Evolutionary conservation across 2,888 invertebrate species (phyloP).

Genomic region (Quadriops clusia): DNA sequence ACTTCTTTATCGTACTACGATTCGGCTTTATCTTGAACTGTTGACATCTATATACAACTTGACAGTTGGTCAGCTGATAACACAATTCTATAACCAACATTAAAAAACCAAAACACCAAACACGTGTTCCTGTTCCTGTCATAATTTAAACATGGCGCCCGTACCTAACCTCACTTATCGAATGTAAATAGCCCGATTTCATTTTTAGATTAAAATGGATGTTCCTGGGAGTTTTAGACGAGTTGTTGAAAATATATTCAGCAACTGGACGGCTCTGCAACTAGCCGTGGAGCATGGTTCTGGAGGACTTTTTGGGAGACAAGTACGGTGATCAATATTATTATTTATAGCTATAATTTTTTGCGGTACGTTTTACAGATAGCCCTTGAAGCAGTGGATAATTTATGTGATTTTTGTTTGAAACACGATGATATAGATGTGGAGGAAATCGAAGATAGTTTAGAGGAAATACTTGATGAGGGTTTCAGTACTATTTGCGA

Average conservation of each 20-base stretch:
- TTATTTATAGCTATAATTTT: constrained; percentile 7
- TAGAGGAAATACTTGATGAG: constrained; percentile 62
- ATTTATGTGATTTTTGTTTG: constrained; percentile 51
- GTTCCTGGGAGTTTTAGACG: constrained; percentile 48
- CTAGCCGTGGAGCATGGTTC: constrained; percentile 63
- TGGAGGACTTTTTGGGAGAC: constrained; percentile 56
- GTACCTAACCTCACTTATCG: no score
- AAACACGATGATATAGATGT: constrained; percentile 42
- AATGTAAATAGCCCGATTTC: no score
- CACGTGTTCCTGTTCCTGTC: no score
- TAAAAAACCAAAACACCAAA: no score
- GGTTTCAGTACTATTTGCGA: constrained; percentile 63
- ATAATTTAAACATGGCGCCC: no score
- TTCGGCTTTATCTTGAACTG: no score
- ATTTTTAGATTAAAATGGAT: no score
- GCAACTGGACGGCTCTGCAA: constrained; percentile 60
- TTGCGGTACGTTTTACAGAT: constrained; percentile 45
- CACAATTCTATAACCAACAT: no score
- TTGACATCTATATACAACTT: no score
- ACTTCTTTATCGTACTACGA: no score
- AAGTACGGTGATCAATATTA: constrained; percentile 37
- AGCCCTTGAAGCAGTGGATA: constrained; percentile 51
- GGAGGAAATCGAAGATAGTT: constrained; percentile 48
- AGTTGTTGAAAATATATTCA: constrained; percentile 54
- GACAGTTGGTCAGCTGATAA: no score